phyloP scores from a whole-genome alignment of 2,888 invertebrate species.

The Lasioglossum leucozonium region DNA sequence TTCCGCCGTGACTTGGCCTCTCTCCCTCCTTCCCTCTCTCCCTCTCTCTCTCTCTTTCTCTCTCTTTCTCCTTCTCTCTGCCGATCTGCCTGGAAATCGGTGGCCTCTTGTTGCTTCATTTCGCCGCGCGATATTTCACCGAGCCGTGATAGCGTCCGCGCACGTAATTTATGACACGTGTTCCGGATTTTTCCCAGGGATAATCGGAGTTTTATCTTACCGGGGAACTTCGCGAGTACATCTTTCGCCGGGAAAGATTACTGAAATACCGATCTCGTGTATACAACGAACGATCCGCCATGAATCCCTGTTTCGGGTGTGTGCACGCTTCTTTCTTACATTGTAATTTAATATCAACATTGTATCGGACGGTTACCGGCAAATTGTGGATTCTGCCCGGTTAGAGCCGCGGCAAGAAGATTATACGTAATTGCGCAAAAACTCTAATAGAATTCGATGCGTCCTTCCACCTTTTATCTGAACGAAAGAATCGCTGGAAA shows the following conservation, averaged over 20 bases:
- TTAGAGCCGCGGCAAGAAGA: neutral
- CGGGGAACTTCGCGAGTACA: constrained; percentile 17
- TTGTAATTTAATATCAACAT: neutral
- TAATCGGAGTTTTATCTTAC: constrained; percentile 37
- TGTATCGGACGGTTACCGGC: neutral
- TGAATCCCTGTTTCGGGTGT: constrained; percentile 22
- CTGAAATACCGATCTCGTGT: constrained; percentile 27
- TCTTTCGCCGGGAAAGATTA: constrained; percentile 15
- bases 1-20: constrained; percentile 21
- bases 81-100: constrained; percentile 40
- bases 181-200: constrained; percentile 29
- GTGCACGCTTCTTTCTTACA: neutral
- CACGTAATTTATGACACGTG: constrained; percentile 47
- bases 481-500: neutral
- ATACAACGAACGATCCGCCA: constrained; percentile 16
- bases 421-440: neutral
- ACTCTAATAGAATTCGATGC: neutral
- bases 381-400: neutral
- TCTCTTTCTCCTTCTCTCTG: too few species aligned
- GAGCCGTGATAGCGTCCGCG: constrained; percentile 29
- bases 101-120: neutral
- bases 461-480: neutral
- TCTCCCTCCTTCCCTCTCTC: too few species aligned
- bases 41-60: too few species aligned
- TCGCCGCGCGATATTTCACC: constrained; percentile 20